Base-by-base conservation (phyloP, 2,797 vertebrate species). In the Enteromius anoplus region DNA sequence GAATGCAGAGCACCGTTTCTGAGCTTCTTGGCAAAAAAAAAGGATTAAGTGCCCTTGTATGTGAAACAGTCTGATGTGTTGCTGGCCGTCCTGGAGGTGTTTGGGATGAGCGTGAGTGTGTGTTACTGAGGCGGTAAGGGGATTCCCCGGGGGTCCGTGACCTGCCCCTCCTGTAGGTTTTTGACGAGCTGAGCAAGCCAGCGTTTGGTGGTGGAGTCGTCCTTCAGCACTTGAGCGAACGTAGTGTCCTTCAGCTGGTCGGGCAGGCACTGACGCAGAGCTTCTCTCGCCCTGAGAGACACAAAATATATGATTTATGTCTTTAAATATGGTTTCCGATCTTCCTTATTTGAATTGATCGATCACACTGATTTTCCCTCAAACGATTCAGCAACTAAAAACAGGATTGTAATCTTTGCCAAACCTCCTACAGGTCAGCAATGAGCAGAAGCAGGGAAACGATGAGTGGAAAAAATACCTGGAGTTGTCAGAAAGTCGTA, bases 201-300 rank as follows among this genome's bases (percentile, higher is more conserved):
- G 91, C 98, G 98, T 91, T 99, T 99, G 21, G 98, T 99, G 93
- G 98, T 99, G 89, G 97, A 98, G 93, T 99, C 98, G 19, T 99
- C 98, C 92, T 99, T 99, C 93, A 99, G 95, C 90, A 99, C 98
- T 92, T 98, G 97, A 89, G 96, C 96, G 0, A 99, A 99, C 81
- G 98, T 99, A 87, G 96, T 98, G 91, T 99, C 98, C 90, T 99
- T 99, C 92, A 99, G 95, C 91, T 99, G 98, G 93, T 99, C 98
- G 14, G 98, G 98, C 85, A 99, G 95, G 93, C 98, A 99, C 93
- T 99, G 98, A 75, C 98, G 96, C 88, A 99, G 95, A 72, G 98
- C 97, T 93, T 99, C 98, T 92, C 98, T 94, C 83, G 98, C 98
- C 95, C 98, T 99, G 26, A 92, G 2, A 64, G 7, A 83, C 12